Conservation (phyloP, 2,113 vertebrate genomes). For the Archocentrus centrarchus region DNA sequence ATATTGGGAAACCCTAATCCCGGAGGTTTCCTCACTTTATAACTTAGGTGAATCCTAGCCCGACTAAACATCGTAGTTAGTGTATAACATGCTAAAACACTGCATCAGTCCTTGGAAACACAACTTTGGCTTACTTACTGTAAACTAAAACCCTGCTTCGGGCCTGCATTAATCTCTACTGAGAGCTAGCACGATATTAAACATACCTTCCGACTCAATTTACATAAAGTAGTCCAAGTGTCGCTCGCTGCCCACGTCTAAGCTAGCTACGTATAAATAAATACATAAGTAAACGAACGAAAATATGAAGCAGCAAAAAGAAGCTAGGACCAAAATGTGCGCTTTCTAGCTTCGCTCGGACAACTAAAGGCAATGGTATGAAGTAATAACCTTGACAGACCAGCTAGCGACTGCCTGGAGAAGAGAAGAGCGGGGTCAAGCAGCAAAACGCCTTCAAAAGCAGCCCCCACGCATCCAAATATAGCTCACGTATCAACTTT, state of each 20-base stretch:
- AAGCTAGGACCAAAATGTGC: not conserved
- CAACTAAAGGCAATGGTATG: not conserved
- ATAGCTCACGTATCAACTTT: not conserved
- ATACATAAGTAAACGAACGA: not conserved
- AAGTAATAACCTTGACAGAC: not conserved
- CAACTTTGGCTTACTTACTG: not conserved
- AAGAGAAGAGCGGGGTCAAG: not conserved
- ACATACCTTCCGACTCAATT: not conserved
- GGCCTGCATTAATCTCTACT: constrained; percentile 19
- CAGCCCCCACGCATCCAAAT: not conserved
- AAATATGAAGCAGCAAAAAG: not conserved
- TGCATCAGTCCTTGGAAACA: not conserved
- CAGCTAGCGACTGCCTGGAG: constrained; percentile 13
- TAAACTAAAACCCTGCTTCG: not conserved
- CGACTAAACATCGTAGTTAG: not conserved
- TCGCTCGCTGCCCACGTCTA: not conserved
- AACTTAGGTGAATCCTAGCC: not conserved
- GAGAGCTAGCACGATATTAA: not conserved
- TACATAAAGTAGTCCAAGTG: not conserved
- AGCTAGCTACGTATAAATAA: not conserved
- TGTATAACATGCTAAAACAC: not conserved
- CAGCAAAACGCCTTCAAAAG: not conserved
- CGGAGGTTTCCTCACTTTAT: not conserved
- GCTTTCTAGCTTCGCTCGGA: not conserved
- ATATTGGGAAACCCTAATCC: not conserved